Conservation (phyloP, 1,140 invertebrate species). For the Periplaneta americana region DNA sequence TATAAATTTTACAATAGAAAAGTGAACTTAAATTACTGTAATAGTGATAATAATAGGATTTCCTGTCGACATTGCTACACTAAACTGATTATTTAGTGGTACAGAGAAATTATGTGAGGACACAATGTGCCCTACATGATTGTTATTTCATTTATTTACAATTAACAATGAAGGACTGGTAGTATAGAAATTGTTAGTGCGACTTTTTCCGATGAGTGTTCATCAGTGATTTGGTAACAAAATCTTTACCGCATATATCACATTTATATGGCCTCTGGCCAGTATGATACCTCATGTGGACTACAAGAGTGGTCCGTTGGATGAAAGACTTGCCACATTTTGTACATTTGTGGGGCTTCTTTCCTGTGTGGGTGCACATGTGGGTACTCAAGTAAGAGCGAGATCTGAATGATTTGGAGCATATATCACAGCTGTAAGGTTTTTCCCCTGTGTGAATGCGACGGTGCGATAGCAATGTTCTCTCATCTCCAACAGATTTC, state of each 20-base stretch:
- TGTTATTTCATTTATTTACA: too few relatives aligned
- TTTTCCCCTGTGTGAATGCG: slow-evolving; percentile 41
- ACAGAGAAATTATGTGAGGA: too few relatives aligned
- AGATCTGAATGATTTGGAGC: slow-evolving; percentile 38
- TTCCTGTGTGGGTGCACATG: slow-evolving; percentile 45
- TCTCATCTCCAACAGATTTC: slow-evolving; percentile 20
- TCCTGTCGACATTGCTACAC: too few relatives aligned
- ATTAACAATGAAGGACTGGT: too few relatives aligned
- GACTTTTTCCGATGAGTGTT: too few relatives aligned
- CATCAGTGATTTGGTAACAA: too few relatives aligned
- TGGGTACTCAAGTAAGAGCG: slow-evolving; percentile 55
- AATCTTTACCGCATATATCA: slow-evolving; percentile 41
- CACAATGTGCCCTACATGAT: too few relatives aligned
- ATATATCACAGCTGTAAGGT: slow-evolving; percentile 41
- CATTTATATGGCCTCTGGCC: slow-evolving; percentile 66
- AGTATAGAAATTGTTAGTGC: too few relatives aligned
- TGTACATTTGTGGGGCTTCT: slow-evolving; percentile 39
- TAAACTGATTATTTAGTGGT: too few relatives aligned
- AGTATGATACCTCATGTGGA: slow-evolving; percentile 60
- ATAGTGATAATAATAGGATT: too few relatives aligned
- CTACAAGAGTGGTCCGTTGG: slow-evolving; percentile 32
- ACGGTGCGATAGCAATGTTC: slow-evolving; percentile 47
- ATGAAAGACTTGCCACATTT: slow-evolving; percentile 24
- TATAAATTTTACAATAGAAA: too few relatives aligned
- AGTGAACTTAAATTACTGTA: too few relatives aligned